A percentile compares a stretch with the other conserved stretches of the same genome.
These are phyloP conservation scores for Bedellia somnulentella DNA, from an alignment of 2,888 invertebrate genomes.

Conservation along the genomic window DNA sequence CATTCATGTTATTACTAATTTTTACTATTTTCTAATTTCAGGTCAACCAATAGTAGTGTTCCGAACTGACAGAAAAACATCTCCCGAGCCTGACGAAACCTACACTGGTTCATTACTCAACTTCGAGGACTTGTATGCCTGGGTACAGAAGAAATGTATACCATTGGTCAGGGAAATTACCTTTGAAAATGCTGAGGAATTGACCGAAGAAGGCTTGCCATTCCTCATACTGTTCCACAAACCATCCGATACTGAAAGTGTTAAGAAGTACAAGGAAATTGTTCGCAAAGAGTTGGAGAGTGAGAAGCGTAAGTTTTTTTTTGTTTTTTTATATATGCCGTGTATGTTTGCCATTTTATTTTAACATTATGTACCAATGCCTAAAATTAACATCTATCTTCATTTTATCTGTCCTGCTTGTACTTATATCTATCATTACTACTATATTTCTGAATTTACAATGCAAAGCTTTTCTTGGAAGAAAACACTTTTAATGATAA, in stretches of 20 bases:
- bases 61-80: conserved; percentile 76
- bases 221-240: conserved; percentile 96
- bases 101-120: conserved; percentile 72
- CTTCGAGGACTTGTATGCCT: conserved; percentile 84
- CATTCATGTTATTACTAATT: too few species aligned
- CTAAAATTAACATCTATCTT: too few species aligned
- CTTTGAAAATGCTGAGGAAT: conserved; percentile 98
- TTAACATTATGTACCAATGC: neutral
- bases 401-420: too few species aligned
- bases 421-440: too few species aligned
- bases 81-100: conserved; percentile 82
- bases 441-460: too few species aligned
- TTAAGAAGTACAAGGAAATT: conserved; percentile 83
- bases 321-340: conserved; percentile 4
- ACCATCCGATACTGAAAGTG: conserved; percentile 77
- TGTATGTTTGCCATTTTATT: neutral
- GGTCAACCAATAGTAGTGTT: conserved; percentile 83
- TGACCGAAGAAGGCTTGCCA: conserved; percentile 97
- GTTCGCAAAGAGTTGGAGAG: conserved; percentile 75
- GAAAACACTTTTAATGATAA: too few species aligned
- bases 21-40: too few species aligned
- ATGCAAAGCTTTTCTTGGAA: too few species aligned
- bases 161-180: conserved; percentile 98
- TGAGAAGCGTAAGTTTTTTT: conserved; percentile 81
- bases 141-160: conserved; percentile 92